Base-by-base conservation (phyloP, 2,888 invertebrate genomes). In the Eilema sororculum region DNA sequence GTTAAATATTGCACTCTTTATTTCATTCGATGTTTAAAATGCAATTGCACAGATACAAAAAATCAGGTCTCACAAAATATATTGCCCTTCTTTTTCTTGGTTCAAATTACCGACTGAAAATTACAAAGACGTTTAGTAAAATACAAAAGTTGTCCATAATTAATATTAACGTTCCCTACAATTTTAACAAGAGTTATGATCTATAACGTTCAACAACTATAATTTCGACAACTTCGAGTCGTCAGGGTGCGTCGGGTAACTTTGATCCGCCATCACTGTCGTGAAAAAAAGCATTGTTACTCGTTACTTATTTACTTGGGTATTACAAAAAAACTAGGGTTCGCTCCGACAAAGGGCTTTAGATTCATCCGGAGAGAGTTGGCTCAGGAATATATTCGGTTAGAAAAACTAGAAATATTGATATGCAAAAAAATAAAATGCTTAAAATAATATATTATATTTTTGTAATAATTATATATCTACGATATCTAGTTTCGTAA, bases 301-400 rank as follows among this genome's bases (percentile, higher is more conserved):
- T 33, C 24, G 68, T 67, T 63, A 28, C 69, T 72, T 77, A 69
- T 75, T 77, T 73, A 65, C 58, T 57, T 63, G 81, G 73, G 33
- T 10, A 16, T 62, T 62, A 41, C 22, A 16, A 75, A 82, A 80
- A 80, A 78, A 75, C 25, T 60, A 46, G 25, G 62, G 76, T 72
- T 78, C 80, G 83, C 72, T 63, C 52, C 52, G 52, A 78, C 78
- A 82, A 83, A 84, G 77, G 69, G 61, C 73, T 72, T 72, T 61
- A 62, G 70, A 63, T 78, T 77, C 74, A 78, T 73, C 75, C 68
- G 73, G 5, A n/a, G 56, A 65, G 62, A 33, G 61, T 65, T 60
- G 16, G 79, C 63, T 82, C 80, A 79, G 79, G 83, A 83, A 83
- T 84, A 83, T 79, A 74, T 73, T 46, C 13, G 28, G n/a, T 28